These are phyloP conservation scores for Solenopsis invicta DNA, from an alignment of 1,140 invertebrate species.

Conservation along the genomic window DNA sequence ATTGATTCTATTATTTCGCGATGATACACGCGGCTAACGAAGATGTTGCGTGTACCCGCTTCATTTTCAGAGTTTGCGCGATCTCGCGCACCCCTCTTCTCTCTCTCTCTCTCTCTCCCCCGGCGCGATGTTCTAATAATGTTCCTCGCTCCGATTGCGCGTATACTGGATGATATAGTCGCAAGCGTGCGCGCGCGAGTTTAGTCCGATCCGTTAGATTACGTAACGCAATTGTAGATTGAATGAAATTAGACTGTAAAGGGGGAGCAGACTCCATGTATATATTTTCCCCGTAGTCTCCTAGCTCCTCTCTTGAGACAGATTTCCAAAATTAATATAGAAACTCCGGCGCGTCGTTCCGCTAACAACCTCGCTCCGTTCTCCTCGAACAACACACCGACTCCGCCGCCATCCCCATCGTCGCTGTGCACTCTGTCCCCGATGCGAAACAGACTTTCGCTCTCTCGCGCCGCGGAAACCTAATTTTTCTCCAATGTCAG, in stretches of 20 bases:
- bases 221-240: slow-evolving; percentile 52
- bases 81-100: not conserved
- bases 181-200: not conserved
- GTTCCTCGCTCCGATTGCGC: slow-evolving; percentile 9
- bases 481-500: slow-evolving; percentile 43
- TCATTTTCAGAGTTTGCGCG: slow-evolving; percentile 4
- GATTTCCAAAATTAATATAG: slow-evolving; percentile 59
- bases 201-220: slow-evolving; percentile 33
- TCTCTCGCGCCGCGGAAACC: not conserved
- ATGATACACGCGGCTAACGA: slow-evolving; percentile 26
- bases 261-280: slow-evolving; percentile 29
- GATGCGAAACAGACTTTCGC: slow-evolving; percentile 22
- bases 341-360: slow-evolving; percentile 14
- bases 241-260: slow-evolving; percentile 56
- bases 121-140: slow-evolving; percentile 21
- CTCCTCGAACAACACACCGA: not conserved
- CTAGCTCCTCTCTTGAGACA: slow-evolving; percentile 33
- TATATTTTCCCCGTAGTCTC: slow-evolving; percentile 39
- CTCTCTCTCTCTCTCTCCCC: not conserved
- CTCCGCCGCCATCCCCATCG: too few species aligned
- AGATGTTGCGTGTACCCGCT: slow-evolving; percentile 49
- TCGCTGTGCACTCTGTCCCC: not conserved
- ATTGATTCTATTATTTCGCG: slow-evolving; percentile 64
- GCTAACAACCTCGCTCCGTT: slow-evolving; percentile 22
- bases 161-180: not conserved